A percentile compares a stretch with the other conserved stretches of the same genome.
Evolutionary conservation across 2,113 vertebrate genomes (phyloP).

Genomic region (Hydrochoerus hydrochaeris): DNA sequence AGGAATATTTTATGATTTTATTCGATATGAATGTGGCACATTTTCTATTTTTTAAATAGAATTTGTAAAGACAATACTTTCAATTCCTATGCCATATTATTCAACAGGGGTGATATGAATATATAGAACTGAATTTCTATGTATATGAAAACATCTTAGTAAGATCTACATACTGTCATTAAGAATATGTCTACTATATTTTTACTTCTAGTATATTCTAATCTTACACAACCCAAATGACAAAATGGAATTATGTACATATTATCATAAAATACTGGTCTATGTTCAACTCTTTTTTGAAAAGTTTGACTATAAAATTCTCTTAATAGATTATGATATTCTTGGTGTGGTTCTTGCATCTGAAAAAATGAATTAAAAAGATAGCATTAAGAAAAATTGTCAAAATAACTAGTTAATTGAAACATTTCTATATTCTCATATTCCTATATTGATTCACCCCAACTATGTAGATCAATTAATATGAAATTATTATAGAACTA

Average conservation of each 20-base stretch:
- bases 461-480: background rate
- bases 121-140: background rate
- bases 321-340: background rate
- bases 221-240: background rate
- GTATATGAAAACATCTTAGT: background rate
- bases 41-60: background rate
- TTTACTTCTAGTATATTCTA: slow-evolving; percentile 13
- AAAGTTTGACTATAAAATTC: background rate
- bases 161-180: background rate
- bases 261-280: background rate
- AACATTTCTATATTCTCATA: background rate
- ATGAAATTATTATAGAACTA: slow-evolving; percentile 29
- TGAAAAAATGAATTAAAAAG: background rate
- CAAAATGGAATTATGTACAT: background rate
- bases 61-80: background rate
- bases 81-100: background rate
- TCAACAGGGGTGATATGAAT: background rate
- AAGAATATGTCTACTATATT: background rate
- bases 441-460: background rate
- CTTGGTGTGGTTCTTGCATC: background rate
- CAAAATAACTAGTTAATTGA: background rate
- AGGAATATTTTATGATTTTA: background rate
- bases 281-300: background rate
- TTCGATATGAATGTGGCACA: background rate
- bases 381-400: background rate